phyloP scores from a whole-genome alignment of 2,888 invertebrate species.

The Cybosia mesomella region DNA sequence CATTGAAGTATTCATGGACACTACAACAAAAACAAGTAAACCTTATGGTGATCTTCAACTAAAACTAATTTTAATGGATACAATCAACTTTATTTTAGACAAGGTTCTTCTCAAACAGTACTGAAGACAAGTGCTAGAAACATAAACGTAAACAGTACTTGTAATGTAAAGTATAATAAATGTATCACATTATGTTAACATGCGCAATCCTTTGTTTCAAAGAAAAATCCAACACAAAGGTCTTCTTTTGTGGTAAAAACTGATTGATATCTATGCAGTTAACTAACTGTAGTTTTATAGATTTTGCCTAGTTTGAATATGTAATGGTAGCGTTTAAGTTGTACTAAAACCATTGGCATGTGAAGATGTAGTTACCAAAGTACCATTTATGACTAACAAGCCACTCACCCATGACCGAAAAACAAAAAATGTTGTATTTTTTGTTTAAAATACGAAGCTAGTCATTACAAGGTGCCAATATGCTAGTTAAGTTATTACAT shows the following conservation, averaged over 20 bases:
- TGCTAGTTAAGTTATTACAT: constrained; percentile 61
- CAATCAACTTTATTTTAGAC: too few relatives aligned
- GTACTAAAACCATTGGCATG: constrained; percentile 59
- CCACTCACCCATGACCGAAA: constrained; percentile 58
- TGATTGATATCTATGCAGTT: constrained; percentile 45
- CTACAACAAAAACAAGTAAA: too few relatives aligned
- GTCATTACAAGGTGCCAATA: constrained; percentile 55
- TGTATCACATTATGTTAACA: constrained; percentile 20
- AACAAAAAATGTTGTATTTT: constrained; percentile 52
- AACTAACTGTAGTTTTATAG: constrained; percentile 50
- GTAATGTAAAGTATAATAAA: neutral
- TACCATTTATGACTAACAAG: constrained; percentile 52
- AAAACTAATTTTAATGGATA: too few relatives aligned
- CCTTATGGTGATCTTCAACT: too few relatives aligned
- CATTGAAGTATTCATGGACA: neutral
- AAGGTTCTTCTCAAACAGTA: too few relatives aligned
- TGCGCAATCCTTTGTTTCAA: constrained; percentile 33
- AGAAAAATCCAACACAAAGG: constrained; percentile 40
- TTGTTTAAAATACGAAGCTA: constrained; percentile 51
- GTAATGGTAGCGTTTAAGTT: constrained; percentile 46
- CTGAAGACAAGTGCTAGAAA: too few relatives aligned
- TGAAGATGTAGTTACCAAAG: constrained; percentile 52
- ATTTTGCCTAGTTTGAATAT: constrained; percentile 42
- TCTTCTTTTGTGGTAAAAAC: constrained; percentile 37
- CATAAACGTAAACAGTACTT: neutral